Evolutionary conservation across 2,113 vertebrate species (phyloP), one percentile per base, ranked within the genome.

Genomic region (Carollia perspicillata): DNA sequence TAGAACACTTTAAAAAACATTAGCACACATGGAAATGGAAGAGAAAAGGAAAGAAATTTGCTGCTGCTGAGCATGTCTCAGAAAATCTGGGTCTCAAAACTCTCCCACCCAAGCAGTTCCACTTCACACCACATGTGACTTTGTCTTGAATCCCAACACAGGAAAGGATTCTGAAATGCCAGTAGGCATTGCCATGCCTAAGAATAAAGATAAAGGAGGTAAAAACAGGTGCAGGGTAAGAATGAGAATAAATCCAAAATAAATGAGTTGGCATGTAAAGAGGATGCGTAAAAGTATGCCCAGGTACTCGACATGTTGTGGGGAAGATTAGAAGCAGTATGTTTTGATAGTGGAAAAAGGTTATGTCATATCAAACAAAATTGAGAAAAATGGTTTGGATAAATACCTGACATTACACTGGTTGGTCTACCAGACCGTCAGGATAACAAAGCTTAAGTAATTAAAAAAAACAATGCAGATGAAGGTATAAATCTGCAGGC

Each of bases 351-450:
- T 65, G 98, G 98, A 95, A 99, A 99, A 93, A 98, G 98, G 94
- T 98, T 99, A 86, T 98, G 98, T 97, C 98, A 99, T 97, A 99
- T 99, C 96, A 98, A 98, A 98, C 97, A 99, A 99, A 87, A 98
- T 99, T 99, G 95, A 98, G 98, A 98, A 99, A 99, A 99, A 71
- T 99, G 98, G 98, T 98, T 63, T 99, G 98, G 98, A 99, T 99
- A 84, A 99, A 99, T 98, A 99, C 98, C 35, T 99, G 98, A 99
- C 94, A 99, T 99, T 97, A 98, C 71, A 66, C 12, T 89, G 79
- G 72, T 49, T 99, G 98, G 98, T 30, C 96, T 99, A 93, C 98
- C 98, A 97, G 98, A 99, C 97, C 99, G 99, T 94, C 98, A 99
- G 98, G 98, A 99, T 90, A 99, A 99, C 97, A 99, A 99, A 98